Evolutionary conservation across 2,113 vertebrate species (phyloP), one percentile per base, ranked within the genome.

Genomic region (Galeopterus variegatus): DNA sequence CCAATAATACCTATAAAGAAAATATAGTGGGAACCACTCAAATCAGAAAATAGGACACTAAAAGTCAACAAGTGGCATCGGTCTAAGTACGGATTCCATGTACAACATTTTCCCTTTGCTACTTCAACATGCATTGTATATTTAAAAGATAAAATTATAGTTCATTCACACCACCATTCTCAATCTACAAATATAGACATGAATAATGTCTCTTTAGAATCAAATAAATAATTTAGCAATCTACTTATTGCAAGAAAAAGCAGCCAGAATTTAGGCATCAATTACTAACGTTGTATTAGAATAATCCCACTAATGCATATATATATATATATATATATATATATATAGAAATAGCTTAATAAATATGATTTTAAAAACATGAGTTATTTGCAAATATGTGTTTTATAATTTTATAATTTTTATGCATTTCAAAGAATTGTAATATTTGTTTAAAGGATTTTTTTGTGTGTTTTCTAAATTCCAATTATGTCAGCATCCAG

Each of bases 191-290:
- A 98, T 95, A 97, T 69, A 98, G 96, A 93, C 76, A 76, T 91
- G 41, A 81, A 96, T 75, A 28, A 2, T 0, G 60, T 96, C 82
- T 96, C 92, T 33, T 6, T 72, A 98, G 79, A 96, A 93, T 90
- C 96, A 98, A 97, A 97, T 92, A 93, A 97, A 97, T 76, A 96
- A 92, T 96, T 94, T 94, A 97, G 89, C 56, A 91, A 70, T 92
- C 96, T 98, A 97, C 97, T 98, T 97, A 96, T 94, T 93, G 96
- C 93, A 96, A 50, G 41, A 26, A 33, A 88, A 70, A 56, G 54
- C n/a, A 86, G 62, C 24, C 82, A 86, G 48, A 76, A 80, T 70
- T 50, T 70, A 67, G 48, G 6, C 17, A 65, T 73, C 15, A n/a
- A 14, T 88, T 73, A n/a, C n/a, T 24, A 41, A 54, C 31, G 56